Evolutionary conservation across 2,888 invertebrate genomes (phyloP).

Genomic region (Macroteleia sp.): DNA sequence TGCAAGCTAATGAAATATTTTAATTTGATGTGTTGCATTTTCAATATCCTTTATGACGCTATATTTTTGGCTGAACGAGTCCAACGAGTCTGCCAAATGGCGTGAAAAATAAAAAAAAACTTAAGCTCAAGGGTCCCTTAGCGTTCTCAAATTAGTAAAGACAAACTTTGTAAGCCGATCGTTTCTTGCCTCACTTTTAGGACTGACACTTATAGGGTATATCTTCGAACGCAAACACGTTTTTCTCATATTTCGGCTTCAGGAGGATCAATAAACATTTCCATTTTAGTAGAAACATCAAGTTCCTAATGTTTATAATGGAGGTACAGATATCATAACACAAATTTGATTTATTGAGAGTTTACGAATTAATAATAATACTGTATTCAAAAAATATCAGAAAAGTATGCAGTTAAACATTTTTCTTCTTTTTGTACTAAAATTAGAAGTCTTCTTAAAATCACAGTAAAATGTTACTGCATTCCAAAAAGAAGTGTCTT

Average conservation of each 20-base stretch:
- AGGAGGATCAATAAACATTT: conserved; percentile 43
- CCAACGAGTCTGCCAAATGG: conserved; percentile 29
- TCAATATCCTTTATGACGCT: conserved; percentile 35
- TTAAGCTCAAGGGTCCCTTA: conserved; percentile 38
- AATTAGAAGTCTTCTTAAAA: too few species aligned
- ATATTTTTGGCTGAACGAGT: conserved; percentile 42
- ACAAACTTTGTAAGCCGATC: conserved; percentile 65
- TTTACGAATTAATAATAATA: too few species aligned
- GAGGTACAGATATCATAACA: too few species aligned
- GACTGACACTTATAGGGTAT: conserved; percentile 55
- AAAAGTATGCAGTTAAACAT: too few species aligned
- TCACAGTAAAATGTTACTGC: too few species aligned
- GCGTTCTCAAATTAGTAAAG: conserved; percentile 56
- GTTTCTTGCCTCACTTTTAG: conserved; percentile 62
- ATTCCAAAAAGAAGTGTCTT: too few species aligned
- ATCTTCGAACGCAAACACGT: conserved; percentile 34
- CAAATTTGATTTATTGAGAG: too few species aligned
- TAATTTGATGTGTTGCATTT: conserved; percentile 14
- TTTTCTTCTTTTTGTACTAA: too few species aligned
- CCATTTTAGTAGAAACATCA: conserved; percentile 10
- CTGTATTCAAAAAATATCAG: too few species aligned
- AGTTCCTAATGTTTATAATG: too few species aligned
- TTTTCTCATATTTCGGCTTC: conserved; percentile 47
- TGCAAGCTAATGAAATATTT: conserved; percentile 27
- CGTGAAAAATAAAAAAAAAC: conserved; percentile 42